Conservation (phyloP, 1,140 invertebrate genomes). For the Anastrepha ludens region DNA sequence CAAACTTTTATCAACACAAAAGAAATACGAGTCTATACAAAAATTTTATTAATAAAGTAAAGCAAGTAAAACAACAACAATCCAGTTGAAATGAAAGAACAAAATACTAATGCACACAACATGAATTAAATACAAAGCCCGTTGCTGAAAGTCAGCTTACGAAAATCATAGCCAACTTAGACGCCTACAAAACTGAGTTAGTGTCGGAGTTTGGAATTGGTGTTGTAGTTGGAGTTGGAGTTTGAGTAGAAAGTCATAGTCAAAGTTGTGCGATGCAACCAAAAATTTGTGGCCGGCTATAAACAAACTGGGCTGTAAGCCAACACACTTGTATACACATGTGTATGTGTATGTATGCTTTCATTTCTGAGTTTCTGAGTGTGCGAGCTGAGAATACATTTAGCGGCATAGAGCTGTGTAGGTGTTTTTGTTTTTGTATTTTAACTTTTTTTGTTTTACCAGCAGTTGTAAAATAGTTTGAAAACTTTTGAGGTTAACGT, state of each 20-base stretch:
- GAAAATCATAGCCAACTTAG: not conserved
- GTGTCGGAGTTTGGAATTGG: not conserved
- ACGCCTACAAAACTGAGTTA: not conserved
- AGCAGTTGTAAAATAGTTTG: slow-evolving; percentile 21
- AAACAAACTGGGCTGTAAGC: not conserved
- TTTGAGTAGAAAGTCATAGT: slow-evolving; percentile 17
- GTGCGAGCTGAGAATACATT: not conserved
- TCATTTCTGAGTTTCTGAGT: not conserved
- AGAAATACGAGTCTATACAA: not conserved
- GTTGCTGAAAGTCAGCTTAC: slow-evolving; percentile 11
- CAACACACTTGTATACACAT: not conserved
- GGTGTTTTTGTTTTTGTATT: not conserved
- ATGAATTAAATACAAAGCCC: slow-evolving; percentile 28
- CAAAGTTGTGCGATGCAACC: slow-evolving; percentile 29
- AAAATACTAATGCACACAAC: not conserved
- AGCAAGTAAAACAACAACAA: not conserved
- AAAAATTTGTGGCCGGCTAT: slow-evolving; percentile 42
- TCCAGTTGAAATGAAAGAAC: not conserved
- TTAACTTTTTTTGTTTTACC: not conserved
- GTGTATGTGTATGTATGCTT: not conserved
- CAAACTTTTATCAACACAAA: not conserved
- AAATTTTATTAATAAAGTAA: slow-evolving; percentile 28
- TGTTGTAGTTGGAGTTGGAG: not conserved
- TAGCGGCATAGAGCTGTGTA: not conserved
- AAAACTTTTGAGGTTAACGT: slow-evolving; percentile 48